These are phyloP conservation scores for Silurus glanis DNA, from an alignment of 2,113 vertebrate species.

Conservation along the genomic window DNA sequence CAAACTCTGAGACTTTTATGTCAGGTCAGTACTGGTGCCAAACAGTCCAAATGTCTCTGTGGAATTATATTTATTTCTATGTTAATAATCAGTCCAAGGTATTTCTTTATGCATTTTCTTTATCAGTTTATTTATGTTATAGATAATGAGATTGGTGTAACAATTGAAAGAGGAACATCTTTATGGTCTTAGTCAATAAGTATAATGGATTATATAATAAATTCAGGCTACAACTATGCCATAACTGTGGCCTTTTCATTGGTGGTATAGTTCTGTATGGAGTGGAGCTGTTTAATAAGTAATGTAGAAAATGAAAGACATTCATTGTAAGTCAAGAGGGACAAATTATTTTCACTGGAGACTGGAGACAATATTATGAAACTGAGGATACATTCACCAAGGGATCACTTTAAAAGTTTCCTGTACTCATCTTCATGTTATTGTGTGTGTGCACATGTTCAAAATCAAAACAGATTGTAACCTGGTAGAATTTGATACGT, in stretches of 20 bases:
- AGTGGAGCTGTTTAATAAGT: conserved; percentile 30
- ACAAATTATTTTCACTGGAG: conserved; percentile 9
- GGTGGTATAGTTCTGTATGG: conserved; percentile 7
- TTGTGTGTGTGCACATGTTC: neutral
- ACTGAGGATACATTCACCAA: conserved; percentile 10
- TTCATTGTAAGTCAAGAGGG: conserved; percentile 33
- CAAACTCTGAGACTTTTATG: conserved; percentile 17
- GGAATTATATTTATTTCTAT: neutral
- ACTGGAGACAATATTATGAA: conserved; percentile 32
- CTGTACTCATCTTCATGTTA: neutral
- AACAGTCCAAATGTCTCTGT: neutral
- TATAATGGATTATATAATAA: neutral
- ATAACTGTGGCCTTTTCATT: neutral
- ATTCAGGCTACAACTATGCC: neutral
- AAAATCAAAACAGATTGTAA: conserved; percentile 11
- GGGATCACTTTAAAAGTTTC: neutral
- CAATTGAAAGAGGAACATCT: neutral
- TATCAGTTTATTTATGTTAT: neutral
- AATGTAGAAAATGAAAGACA: conserved; percentile 37
- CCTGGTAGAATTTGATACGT: neutral
- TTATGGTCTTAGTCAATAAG: neutral
- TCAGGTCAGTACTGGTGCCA: conserved; percentile 55
- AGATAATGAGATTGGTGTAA: neutral
- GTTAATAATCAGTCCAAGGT: neutral
- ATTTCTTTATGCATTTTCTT: neutral